Base-by-base conservation (phyloP, 2,888 invertebrate species). In the Xanthorhoe designata region DNA sequence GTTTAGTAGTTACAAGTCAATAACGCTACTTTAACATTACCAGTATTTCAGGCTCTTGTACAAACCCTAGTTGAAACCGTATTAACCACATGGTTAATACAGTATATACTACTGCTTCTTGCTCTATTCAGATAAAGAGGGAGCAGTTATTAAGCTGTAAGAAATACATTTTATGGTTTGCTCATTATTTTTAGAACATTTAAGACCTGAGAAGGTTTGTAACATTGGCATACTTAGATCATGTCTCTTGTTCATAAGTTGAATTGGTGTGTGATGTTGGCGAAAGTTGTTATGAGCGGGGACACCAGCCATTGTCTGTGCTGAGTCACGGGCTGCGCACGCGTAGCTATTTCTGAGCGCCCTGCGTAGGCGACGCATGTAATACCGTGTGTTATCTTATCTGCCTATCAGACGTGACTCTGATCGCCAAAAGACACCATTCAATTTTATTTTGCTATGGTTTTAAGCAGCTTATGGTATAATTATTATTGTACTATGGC, bases 291-390 rank as follows among this genome's bases (percentile, higher is more conserved):
- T 79, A 77, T 78, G 76, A 77, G 78, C 85, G 85, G 87, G 85
- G 85, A 85, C 86, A 82, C 84, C 84, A 80, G 79, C 79, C 86
- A 90, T 91, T 92, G 91, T 91, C 87, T 88, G 84, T 64, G 85
- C 81, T 91, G 91, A 92, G 85, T 91, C 91, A 92, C 76, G 78
- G 89, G 84, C 89, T 87, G 87, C 86, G 90, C 87, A 81, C 88
- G 88, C 88, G 84, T 82, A 74, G 78, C 83, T 92, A 91, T 91
- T 92, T 91, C 82, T 84, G 90, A 82, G 73, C 75, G 78, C 71
- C 75, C 68, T 79, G 89, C 86, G 90, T 90, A 82, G 90, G 90
- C 80, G 85, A 77, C 66, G 68, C 79, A 84, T 81, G 69, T 74
- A 75, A 76, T 78, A 75, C 80, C 54, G 79, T 59, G 51, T 79